These are phyloP conservation scores for Spinus pinus DNA, from an alignment of 2,797 vertebrate species.

Conservation along the genomic window DNA sequence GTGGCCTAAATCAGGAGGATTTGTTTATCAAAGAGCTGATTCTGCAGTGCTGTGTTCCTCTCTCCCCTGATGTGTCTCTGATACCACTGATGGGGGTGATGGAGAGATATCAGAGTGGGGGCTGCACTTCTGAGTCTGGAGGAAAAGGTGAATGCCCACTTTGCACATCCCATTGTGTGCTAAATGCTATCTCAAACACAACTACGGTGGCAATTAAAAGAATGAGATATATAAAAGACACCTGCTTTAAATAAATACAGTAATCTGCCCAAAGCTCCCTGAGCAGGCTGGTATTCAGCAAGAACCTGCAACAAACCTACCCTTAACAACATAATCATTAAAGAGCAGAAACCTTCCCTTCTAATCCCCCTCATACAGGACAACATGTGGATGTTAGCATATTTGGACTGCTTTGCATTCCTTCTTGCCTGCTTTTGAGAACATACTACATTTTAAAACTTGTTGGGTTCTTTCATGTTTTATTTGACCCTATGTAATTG, in stretches of 20 bases:
- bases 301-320: constrained; percentile 27
- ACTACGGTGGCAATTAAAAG: constrained; percentile 36
- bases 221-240: constrained; percentile 57
- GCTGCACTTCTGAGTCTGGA: background rate
- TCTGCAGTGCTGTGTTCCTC: background rate
- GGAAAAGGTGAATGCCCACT: background rate
- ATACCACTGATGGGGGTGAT: background rate
- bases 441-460: constrained; percentile 97
- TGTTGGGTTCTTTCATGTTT: constrained; percentile 99
- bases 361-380: constrained; percentile 77
- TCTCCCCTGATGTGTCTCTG: background rate
- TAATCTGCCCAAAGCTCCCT: constrained; percentile 31
- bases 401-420: constrained; percentile 98
- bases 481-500: constrained; percentile 99
- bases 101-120: background rate
- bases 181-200: constrained; percentile 7
- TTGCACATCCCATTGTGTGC: background rate
- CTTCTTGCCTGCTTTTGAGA: constrained; percentile 89
- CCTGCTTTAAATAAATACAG: constrained; percentile 71
- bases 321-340: constrained; percentile 71
- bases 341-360: constrained; percentile 70
- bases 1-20: background rate
- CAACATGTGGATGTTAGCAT: constrained; percentile 95
- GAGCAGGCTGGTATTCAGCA: background rate
- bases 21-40: background rate